Percentiles rank a stretch among this genome's conserved stretches.
phyloP scores from a whole-genome alignment of 2,888 invertebrate species.

The Eilema griseolum region DNA sequence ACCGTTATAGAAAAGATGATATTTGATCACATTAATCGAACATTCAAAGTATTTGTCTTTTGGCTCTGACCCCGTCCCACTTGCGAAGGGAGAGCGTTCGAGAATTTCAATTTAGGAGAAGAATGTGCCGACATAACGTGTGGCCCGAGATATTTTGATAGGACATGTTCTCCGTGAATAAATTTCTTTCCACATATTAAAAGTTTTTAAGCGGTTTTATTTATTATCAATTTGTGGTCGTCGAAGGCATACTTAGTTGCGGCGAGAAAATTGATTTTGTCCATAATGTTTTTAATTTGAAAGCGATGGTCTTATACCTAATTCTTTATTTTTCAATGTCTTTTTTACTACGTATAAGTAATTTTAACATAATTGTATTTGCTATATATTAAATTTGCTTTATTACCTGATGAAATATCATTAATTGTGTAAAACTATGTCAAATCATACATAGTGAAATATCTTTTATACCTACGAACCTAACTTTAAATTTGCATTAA shows the following conservation, averaged over 20 bases:
- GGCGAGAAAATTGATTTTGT: conserved; percentile 37
- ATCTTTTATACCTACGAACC: background rate
- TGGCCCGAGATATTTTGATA: conserved; percentile 87
- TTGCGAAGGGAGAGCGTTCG: conserved; percentile 81
- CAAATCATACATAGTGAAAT: too few species aligned
- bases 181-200: conserved; percentile 85
- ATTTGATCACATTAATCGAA: conserved; percentile 83
- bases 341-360: background rate
- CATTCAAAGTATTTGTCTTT: conserved; percentile 85
- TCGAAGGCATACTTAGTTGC: conserved; percentile 29
- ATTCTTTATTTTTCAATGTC: background rate
- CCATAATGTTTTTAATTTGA: conserved; percentile 13
- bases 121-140: conserved; percentile 87
- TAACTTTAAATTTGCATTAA: too few species aligned
- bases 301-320: background rate
- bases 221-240: conserved; percentile 65
- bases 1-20: conserved; percentile 67
- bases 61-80: conserved; percentile 81
- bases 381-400: background rate
- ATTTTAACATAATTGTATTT: background rate
- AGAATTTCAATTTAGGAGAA: conserved; percentile 88
- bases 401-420: background rate
- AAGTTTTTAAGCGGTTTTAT: conserved; percentile 81
- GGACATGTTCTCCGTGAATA: conserved; percentile 86
- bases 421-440: too few species aligned